phyloP scores from a whole-genome alignment of 2,113 vertebrate genomes.

The Theristicus caerulescens region DNA sequence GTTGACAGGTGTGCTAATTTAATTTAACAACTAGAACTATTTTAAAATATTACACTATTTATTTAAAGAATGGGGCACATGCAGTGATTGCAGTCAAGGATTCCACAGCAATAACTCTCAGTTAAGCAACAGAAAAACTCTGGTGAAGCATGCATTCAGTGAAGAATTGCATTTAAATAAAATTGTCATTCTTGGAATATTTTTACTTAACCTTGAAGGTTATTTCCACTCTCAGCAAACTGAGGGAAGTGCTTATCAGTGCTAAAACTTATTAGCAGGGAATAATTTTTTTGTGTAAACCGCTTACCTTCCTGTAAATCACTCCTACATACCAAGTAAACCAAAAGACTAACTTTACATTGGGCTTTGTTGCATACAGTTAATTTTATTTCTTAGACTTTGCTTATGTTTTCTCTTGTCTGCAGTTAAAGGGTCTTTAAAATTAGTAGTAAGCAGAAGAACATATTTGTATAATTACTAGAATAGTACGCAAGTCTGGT shows the following conservation, averaged over 20 bases:
- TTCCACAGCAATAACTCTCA: neutral
- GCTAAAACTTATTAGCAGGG: neutral
- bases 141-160: neutral
- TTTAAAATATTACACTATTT: neutral
- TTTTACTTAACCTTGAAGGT: neutral
- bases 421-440: neutral
- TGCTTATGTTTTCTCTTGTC: neutral
- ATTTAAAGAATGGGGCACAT: neutral
- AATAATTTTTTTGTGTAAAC: neutral
- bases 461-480: neutral
- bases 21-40: neutral
- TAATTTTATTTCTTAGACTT: neutral
- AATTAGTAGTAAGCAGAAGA: neutral
- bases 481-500: neutral
- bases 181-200: neutral
- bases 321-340: neutral
- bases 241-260: neutral
- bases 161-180: neutral
- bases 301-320: neutral
- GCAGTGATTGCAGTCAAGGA: neutral
- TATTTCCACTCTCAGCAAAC: neutral
- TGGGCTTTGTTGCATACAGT: neutral
- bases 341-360: neutral
- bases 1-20: neutral
- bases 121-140: neutral